phyloP scores from a whole-genome alignment of 2,113 vertebrate genomes.

The Promerops cafer region DNA sequence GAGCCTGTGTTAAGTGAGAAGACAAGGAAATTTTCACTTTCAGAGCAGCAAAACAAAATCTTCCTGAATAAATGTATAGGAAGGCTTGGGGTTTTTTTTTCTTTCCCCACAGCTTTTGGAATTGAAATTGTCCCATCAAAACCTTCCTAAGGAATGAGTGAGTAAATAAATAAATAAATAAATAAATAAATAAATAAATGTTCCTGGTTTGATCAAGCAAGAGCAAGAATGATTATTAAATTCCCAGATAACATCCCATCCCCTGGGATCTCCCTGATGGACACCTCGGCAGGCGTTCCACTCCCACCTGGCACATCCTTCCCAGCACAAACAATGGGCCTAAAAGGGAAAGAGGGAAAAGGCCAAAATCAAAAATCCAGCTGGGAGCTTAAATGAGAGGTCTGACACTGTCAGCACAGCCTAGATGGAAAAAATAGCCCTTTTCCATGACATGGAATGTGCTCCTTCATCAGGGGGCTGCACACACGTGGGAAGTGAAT shows the following conservation, averaged over 20 bases:
- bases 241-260: background rate
- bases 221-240: background rate
- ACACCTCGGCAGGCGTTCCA: background rate
- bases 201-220: background rate
- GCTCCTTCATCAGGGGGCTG: background rate
- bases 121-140: background rate
- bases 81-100: background rate
- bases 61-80: background rate
- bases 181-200: background rate
- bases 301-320: background rate
- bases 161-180: background rate
- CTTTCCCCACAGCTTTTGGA: background rate
- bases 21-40: background rate
- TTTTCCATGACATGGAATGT: background rate
- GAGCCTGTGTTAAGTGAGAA: background rate
- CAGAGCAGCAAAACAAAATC: background rate
- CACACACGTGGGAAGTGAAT: background rate
- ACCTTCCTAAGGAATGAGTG: background rate
- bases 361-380: slow-evolving; percentile 16
- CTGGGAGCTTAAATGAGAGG: background rate
- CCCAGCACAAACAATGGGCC: background rate
- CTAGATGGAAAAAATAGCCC: slow-evolving; percentile 34
- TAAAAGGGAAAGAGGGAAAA: slow-evolving; percentile 6
- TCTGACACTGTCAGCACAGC: background rate
- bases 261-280: background rate